Percentiles rank a stretch among this genome's conserved stretches.
These are phyloP conservation scores for Hyperoplus lanceolatus DNA, from an alignment of 2,797 vertebrate species.

Conservation along the genomic window DNA sequence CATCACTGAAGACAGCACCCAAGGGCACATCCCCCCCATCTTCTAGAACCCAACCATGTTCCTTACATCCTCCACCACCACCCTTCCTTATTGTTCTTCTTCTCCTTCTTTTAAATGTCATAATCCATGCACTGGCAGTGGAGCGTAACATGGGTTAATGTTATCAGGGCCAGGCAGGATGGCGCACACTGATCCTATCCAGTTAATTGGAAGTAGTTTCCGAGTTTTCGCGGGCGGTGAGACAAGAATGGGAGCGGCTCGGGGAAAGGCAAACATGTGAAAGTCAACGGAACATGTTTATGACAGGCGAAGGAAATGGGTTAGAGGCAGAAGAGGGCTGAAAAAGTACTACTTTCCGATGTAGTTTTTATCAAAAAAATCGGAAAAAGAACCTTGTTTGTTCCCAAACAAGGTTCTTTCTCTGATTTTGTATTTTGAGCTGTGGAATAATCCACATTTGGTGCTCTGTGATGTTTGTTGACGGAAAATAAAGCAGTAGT, in stretches of 20 bases:
- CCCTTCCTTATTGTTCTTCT: conserved; percentile 44
- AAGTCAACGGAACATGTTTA: conserved; percentile 30
- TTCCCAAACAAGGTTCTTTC: no score
- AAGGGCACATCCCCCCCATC: conserved; percentile 36
- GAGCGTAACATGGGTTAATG: conserved; percentile 67
- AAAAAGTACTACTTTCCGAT: no score
- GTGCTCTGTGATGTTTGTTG: not conserved
- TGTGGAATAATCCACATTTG: not conserved
- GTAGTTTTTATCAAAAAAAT: not conserved
- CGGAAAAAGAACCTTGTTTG: no score
- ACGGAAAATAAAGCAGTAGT: not conserved
- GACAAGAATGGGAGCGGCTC: conserved; percentile 41
- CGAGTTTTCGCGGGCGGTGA: conserved; percentile 39
- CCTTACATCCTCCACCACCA: conserved; percentile 31
- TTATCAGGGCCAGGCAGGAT: conserved; percentile 70
- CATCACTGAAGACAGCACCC: conserved; percentile 43
- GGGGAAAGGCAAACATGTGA: not conserved
- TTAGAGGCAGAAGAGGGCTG: not conserved
- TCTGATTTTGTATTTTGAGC: not conserved
- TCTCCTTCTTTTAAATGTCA: conserved; percentile 64
- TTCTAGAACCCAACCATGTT: conserved; percentile 33
- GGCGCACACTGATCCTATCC: conserved; percentile 63
- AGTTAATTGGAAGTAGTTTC: conserved; percentile 75
- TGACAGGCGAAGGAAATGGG: conserved; percentile 21
- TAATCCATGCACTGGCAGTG: conserved; percentile 62